phyloP scores from a whole-genome alignment of 2,888 invertebrate species.

The Lordiphosa fenestrarum region DNA sequence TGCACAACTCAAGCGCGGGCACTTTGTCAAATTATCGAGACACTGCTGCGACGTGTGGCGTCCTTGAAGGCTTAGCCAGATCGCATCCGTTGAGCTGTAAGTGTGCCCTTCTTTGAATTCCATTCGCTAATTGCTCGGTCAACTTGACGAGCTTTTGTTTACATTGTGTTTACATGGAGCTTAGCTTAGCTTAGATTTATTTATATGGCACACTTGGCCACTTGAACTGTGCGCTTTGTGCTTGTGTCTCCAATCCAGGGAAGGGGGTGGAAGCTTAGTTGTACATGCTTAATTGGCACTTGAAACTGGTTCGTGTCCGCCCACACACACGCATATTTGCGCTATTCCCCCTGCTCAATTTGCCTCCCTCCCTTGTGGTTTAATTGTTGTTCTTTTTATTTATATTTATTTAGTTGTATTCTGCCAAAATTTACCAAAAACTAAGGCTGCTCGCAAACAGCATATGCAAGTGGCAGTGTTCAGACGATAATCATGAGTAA shows the following conservation, averaged over 20 bases:
- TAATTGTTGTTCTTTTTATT: too few species aligned
- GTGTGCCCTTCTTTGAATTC: constrained; percentile 1
- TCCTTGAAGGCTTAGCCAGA: constrained; percentile 3
- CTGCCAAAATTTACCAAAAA: too few species aligned
- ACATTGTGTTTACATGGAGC: constrained; percentile 10
- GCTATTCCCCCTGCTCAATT: neutral
- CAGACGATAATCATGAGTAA: too few species aligned
- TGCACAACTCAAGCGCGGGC: neutral
- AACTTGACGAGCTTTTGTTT: constrained; percentile 7
- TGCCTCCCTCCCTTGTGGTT: neutral
- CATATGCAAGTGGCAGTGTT: too few species aligned
- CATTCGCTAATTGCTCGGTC: constrained; percentile 14
- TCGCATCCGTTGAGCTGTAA: too few species aligned
- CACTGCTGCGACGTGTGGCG: constrained; percentile 7
- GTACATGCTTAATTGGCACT: constrained; percentile 37
- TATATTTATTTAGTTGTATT: too few species aligned
- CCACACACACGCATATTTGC: constrained; percentile 4
- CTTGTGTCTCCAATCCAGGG: constrained; percentile 21
- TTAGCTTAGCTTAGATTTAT: constrained; percentile 2
- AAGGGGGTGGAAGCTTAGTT: constrained; percentile 13
- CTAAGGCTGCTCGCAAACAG: too few species aligned
- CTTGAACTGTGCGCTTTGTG: constrained; percentile 2
- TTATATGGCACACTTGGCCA: constrained; percentile 5
- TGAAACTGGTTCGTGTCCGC: constrained; percentile 34
- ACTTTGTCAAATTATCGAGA: constrained; percentile 3